phyloP scores from a whole-genome alignment of 1,140 invertebrate species.

The Cyclina sinensis region DNA sequence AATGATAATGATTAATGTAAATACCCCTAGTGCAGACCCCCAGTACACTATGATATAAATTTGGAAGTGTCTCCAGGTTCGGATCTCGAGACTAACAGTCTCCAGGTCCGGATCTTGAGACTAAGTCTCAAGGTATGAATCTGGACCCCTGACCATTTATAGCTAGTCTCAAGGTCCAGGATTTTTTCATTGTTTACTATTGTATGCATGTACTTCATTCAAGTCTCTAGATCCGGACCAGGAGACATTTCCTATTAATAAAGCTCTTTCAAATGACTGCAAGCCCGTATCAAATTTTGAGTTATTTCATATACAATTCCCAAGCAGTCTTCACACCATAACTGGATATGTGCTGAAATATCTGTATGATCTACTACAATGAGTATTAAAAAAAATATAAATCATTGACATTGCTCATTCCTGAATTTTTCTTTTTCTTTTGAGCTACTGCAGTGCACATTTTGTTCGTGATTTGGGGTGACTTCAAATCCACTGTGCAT shows the following conservation, averaged over 20 bases:
- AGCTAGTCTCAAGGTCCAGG: conserved; percentile 11
- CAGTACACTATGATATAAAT: conserved; percentile 24
- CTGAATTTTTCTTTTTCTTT: conserved; percentile 16
- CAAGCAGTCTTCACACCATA: conserved; percentile 20
- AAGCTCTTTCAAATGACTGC: conserved; percentile 12
- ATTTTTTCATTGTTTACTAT: conserved; percentile 20
- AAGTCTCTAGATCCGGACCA: conserved; percentile 10
- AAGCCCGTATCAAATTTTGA: conserved; percentile 19
- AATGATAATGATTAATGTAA: conserved; percentile 6
- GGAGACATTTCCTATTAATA: conserved; percentile 10
- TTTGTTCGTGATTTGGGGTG: conserved; percentile 12
- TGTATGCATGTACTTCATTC: conserved; percentile 17
- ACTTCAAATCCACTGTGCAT: neutral
- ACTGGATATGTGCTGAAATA: neutral
- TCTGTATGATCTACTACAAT: conserved; percentile 6
- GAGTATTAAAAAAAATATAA: neutral
- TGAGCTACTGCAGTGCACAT: conserved; percentile 14
- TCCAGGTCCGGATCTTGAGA: conserved; percentile 10
- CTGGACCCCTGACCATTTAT: neutral
- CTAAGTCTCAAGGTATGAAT: neutral
- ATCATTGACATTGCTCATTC: conserved; percentile 5
- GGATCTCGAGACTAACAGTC: conserved; percentile 8
- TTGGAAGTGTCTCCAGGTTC: neutral
- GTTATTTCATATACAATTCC: conserved; percentile 11
- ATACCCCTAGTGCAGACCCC: conserved; percentile 17